phyloP scores from a whole-genome alignment of 1,140 invertebrate genomes.

The Microplitis demolitor region DNA sequence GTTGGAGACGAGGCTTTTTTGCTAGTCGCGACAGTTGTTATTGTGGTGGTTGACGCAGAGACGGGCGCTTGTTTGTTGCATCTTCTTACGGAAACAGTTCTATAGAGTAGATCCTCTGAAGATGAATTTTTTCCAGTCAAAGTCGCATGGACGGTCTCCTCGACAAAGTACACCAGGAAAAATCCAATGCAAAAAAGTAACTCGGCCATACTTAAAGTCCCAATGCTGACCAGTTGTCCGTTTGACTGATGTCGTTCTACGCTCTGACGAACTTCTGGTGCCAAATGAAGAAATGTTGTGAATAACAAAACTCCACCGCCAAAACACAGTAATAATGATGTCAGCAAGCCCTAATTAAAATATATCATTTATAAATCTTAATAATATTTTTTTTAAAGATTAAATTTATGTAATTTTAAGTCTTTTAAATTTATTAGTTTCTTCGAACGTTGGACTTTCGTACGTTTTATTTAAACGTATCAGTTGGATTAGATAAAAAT shows the following conservation, averaged over 20 bases:
- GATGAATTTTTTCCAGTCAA: constrained; percentile 59
- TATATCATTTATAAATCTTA: too few relatives aligned
- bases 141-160: constrained; percentile 71
- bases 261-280: constrained; percentile 73
- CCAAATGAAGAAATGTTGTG: constrained; percentile 77
- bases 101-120: constrained; percentile 62
- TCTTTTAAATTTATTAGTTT: too few relatives aligned
- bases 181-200: constrained; percentile 73
- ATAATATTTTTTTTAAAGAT: too few relatives aligned
- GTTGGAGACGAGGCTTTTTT: constrained; percentile 8
- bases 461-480: too few relatives aligned
- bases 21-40: constrained; percentile 32
- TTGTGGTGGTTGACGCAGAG: constrained; percentile 28
- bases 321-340: constrained; percentile 73
- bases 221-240: constrained; percentile 48
- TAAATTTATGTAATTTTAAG: too few relatives aligned
- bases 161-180: constrained; percentile 75
- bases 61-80: constrained; percentile 52
- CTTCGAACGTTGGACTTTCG: too few relatives aligned
- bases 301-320: constrained; percentile 81
- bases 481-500: not conserved
- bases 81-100: constrained; percentile 64
- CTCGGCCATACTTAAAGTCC: constrained; percentile 67
- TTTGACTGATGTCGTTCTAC: constrained; percentile 56
- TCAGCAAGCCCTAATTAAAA: constrained; percentile 51